Conservation (phyloP, 2,113 vertebrate genomes). For the Colius striatus region DNA sequence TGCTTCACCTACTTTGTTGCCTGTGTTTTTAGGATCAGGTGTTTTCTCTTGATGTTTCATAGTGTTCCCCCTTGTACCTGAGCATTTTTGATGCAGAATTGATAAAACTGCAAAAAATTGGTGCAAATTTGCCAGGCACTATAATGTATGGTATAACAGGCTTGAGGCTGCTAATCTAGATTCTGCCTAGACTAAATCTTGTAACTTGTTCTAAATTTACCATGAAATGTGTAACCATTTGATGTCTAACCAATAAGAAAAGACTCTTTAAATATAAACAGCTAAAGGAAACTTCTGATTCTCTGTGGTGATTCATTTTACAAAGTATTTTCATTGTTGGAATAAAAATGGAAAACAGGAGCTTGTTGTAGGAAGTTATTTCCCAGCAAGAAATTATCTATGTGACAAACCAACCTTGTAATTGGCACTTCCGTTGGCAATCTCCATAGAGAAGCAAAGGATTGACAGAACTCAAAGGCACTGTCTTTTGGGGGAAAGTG, state of each 20-base stretch:
- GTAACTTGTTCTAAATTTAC: neutral
- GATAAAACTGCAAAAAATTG: neutral
- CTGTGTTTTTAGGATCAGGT: neutral
- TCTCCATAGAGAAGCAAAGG: conserved; percentile 12
- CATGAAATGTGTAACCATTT: neutral
- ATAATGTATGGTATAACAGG: neutral
- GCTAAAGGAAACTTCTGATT: neutral
- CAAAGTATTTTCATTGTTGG: conserved; percentile 16
- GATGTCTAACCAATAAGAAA: neutral
- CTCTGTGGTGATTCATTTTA: conserved; percentile 8
- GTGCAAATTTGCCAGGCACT: neutral
- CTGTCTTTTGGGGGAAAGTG: neutral
- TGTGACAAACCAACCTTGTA: conserved; percentile 57
- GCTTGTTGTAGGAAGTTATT: conserved; percentile 36
- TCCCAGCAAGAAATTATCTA: conserved; percentile 52
- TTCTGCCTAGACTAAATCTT: neutral
- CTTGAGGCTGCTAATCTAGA: neutral
- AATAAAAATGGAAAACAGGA: conserved; percentile 29
- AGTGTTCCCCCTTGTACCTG: neutral
- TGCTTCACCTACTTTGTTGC: neutral
- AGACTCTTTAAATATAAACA: neutral
- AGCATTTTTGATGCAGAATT: neutral
- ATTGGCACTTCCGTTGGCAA: conserved; percentile 43
- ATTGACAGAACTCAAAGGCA: neutral
- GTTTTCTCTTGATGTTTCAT: neutral